Base-by-base conservation (phyloP, 2,113 vertebrate species). In the Leucopsar rothschildi region DNA sequence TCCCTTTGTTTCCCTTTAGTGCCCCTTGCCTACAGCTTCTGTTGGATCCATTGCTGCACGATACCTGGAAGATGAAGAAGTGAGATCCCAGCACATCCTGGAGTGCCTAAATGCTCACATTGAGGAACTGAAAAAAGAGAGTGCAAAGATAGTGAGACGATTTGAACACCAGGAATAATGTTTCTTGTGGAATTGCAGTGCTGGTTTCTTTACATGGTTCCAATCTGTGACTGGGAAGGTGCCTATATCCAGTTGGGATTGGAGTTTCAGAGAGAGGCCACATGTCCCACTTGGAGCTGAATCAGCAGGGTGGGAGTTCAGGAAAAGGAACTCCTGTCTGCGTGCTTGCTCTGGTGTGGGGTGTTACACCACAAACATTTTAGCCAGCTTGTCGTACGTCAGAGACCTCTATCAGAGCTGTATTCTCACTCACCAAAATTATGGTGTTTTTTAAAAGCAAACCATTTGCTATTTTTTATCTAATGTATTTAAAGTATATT, bases 51-150 rank as follows among this genome's bases (percentile, higher is more conserved):
- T 98, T 95, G 98, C 99, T 24, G 90, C 97, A 29, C 97, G 95
- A 24, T 99, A 98, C 97, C 92, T 99, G 88, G 98, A 99, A 90
- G 98, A 99, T 81, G 99, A 99, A 86, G 98, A 97, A 39, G 64
- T 97, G n/a, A 97, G 98, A 57, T 98, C 98, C 53, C 96, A 98
- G 76, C 98, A 98, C 81, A 98, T 99, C 79, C 92, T 99, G 68
- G 97, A 98, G 87, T 97, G 95, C 37, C 97, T 99, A 40, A 98
- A 99, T 71, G 91, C 94, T 75, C 98, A 99, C 91, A 98, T 99
- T 87, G 98, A 98, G 70, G 98, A 98, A 15, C 98, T 99, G 95
- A 98, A 93, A 49, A 97, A 98, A 71, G 98, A 98, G 64, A 99
- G 98, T 80, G 79, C 96, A 42, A 98, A 94, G 92, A 99, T 98